Base-by-base conservation (phyloP, 2,888 invertebrate species). In the Amphipyra berbera region DNA sequence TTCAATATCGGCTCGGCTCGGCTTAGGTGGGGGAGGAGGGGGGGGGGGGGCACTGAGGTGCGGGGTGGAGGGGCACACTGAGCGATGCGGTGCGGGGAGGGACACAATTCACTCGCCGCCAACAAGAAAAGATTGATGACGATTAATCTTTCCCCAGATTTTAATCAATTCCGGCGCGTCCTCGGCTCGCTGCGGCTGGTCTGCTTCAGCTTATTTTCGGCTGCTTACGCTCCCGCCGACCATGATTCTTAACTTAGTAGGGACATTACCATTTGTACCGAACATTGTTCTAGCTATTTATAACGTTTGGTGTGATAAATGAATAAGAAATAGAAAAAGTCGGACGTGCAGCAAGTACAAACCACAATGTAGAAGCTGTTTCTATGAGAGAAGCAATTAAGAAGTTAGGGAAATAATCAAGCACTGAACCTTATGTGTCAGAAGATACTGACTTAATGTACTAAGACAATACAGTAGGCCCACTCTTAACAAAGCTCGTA, bases 51-150 rank as follows among this genome's bases (percentile, higher is more conserved):
- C 13, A 40, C 30, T n/a, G 21, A 21, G 21, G 21, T 21, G 21
- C 21, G 21, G 15, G 48, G 21, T 21, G 3, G 35, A 21, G 47
- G 14, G 38, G 10, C 13, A 40, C 60, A 30, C 13, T 15, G 37
- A 12, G 37, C n/a, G 30, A 9, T 9, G 37, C 30, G 12, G 38
- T 0, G 44, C 40, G 10, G 15, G 48, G 35, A 21, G 47, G 14
- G 38, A n/a, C 13, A 42, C 60, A 30, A 56, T 56, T 68, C 68
- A 62, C 59, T 62, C 70, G 49, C 53, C 48, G 58, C 58, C 42
- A 57, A 63, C 73, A 66, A 67, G 72, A 64, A 69, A 79, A 76
- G 78, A 79, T 79, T 79, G 78, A 76, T 76, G 66, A 74, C 78
- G 67, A 75, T 79, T 76, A 79, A 76, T 78, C 78, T 76, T 73